Percentiles rank a stretch among this genome's conserved stretches.
Conservation (phyloP, 2,113 vertebrate genomes). For the Theristicus caerulescens region DNA sequence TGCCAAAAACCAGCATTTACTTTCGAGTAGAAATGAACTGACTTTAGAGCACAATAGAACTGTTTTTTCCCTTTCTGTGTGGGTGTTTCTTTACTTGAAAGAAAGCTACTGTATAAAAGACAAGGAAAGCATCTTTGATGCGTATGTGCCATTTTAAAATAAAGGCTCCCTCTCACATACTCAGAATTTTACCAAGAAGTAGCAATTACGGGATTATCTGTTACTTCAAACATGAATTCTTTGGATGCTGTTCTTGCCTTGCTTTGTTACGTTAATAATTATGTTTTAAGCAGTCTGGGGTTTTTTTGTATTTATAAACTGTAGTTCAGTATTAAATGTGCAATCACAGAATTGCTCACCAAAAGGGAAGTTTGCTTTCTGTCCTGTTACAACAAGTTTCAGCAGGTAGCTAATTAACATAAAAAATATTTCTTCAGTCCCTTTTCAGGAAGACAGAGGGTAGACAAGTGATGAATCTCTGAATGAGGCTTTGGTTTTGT, state of each 20-base stretch:
- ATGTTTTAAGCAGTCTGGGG: slow-evolving; percentile 24
- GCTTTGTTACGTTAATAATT: slow-evolving; percentile 61
- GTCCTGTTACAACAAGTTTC: not conserved
- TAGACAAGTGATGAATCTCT: not conserved
- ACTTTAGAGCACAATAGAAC: not conserved
- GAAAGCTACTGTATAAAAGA: slow-evolving; percentile 24
- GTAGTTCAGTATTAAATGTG: not conserved
- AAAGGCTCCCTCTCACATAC: slow-evolving; percentile 22
- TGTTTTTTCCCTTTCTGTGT: not conserved
- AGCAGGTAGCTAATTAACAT: not conserved
- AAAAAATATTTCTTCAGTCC: not conserved
- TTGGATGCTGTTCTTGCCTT: slow-evolving; percentile 17
- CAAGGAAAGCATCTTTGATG: slow-evolving; percentile 67
- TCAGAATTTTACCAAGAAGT: slow-evolving; percentile 56
- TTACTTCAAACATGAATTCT: slow-evolving; percentile 65
- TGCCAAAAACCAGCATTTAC: slow-evolving; percentile 42
- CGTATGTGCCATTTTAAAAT: slow-evolving; percentile 47
- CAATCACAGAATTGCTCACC: not conserved
- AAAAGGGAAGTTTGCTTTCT: not conserved
- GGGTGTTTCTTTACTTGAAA: slow-evolving; percentile 36
- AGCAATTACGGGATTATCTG: slow-evolving; percentile 74
- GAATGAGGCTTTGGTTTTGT: not conserved
- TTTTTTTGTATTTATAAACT: not conserved
- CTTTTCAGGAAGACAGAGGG: not conserved
- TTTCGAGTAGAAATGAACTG: not conserved